These are phyloP conservation scores for Phengaris alcon DNA, from an alignment of 2,888 invertebrate species.

Conservation along the genomic window DNA sequence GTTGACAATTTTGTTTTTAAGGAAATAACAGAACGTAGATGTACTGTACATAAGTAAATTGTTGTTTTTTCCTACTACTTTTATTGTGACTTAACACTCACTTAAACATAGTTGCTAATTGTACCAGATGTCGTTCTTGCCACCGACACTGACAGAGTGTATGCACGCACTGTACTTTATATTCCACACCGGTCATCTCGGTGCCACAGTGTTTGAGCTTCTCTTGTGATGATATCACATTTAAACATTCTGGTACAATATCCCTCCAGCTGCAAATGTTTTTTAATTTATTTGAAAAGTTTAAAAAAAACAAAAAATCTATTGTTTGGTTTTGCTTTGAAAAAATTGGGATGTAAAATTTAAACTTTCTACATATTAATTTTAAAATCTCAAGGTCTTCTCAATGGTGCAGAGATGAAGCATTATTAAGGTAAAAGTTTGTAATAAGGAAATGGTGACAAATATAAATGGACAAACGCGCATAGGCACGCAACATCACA, in stretches of 20 bases:
- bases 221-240: conserved; percentile 73
- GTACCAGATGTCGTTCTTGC: conserved; percentile 79
- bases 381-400: neutral
- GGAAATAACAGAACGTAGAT: too few species aligned
- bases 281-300: neutral
- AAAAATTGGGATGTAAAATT: too few species aligned
- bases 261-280: conserved; percentile 81
- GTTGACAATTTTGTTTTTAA: too few species aligned
- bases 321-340: too few species aligned
- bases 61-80: too few species aligned
- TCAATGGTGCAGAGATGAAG: too few species aligned
- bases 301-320: too few species aligned
- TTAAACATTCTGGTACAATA: conserved; percentile 81
- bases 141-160: conserved; percentile 81
- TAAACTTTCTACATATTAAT: neutral
- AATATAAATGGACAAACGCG: too few species aligned
- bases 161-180: conserved; percentile 79
- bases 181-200: conserved; percentile 80
- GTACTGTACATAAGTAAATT: too few species aligned
- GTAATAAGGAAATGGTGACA: too few species aligned
- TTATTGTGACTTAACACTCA: conserved; percentile 48
- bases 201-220: conserved; percentile 77
- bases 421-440: too few species aligned
- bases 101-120: conserved; percentile 84
- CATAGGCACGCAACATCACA: too few species aligned